phyloP scores from a whole-genome alignment of 1,140 invertebrate species.

The Cherax destructor region DNA sequence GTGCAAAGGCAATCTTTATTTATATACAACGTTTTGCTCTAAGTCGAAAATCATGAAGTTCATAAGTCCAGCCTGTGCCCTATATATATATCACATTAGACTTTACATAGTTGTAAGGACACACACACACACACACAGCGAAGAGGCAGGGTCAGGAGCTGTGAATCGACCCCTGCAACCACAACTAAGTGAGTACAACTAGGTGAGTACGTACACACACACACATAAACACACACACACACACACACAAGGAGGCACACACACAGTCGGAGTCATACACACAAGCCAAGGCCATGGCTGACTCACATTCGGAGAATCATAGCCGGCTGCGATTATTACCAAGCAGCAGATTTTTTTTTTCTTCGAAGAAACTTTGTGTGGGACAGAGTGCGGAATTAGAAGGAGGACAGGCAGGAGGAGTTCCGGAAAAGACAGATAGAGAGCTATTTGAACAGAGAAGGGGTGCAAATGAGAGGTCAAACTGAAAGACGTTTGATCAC shows the following conservation, averaged over 20 bases:
- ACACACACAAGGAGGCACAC: background rate
- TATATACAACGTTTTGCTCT: too few relatives aligned
- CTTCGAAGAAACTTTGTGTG: background rate
- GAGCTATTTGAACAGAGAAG: background rate
- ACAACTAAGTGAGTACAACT: too few relatives aligned
- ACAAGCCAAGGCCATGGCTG: background rate
- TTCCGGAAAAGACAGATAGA: background rate
- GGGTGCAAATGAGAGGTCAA: background rate
- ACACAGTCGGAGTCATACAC: background rate
- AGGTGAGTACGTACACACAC: background rate
- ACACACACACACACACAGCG: too few relatives aligned
- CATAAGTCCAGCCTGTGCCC: too few relatives aligned
- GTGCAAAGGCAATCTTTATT: too few relatives aligned
- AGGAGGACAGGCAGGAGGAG: too few relatives aligned
- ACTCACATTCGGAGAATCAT: background rate
- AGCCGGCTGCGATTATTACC: background rate
- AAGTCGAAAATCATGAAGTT: too few relatives aligned
- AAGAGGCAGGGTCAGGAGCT: too few relatives aligned
- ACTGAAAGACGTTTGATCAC: too few relatives aligned
- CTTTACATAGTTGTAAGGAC: too few relatives aligned
- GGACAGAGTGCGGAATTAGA: background rate
- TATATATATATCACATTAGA: too few relatives aligned
- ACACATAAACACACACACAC: background rate
- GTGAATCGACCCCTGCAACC: too few relatives aligned
- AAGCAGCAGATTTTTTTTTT: background rate